Percentiles rank a stretch among this genome's conserved stretches.
Conservation (phyloP, 2,113 vertebrate genomes). For the Actenoides lindsayi region DNA sequence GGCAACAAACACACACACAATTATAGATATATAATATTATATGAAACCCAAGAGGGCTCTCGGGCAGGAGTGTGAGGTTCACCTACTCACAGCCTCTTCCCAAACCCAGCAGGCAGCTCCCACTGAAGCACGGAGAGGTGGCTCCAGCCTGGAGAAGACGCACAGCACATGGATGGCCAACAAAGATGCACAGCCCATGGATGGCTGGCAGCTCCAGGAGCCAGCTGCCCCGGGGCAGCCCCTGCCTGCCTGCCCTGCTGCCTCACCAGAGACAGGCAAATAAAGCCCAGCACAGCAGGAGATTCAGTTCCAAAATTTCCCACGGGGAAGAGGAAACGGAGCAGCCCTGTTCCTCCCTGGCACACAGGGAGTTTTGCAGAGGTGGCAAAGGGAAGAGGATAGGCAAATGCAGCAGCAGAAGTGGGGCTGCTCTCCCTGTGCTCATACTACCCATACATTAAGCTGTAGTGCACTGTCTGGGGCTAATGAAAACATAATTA, state of each 20-base stretch:
- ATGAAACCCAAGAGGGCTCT: constrained; percentile 9
- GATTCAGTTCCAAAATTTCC: neutral
- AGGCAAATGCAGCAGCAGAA: neutral
- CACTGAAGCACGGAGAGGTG: rapidly evolving
- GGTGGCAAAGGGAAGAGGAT: neutral
- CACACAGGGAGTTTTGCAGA: neutral
- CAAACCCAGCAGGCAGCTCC: neutral
- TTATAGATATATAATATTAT: constrained; percentile 59
- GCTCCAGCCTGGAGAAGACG: neutral
- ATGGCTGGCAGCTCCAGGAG: rapidly evolving
- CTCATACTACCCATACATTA: neutral
- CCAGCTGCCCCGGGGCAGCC: neutral
- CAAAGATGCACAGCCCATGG: neutral
- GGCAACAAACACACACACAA: constrained; percentile 58
- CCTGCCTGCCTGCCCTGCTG: neutral
- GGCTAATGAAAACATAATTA: constrained; percentile 69
- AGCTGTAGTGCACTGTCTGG: constrained; percentile 54
- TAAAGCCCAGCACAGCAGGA: rapidly evolving
- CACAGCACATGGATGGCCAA: neutral
- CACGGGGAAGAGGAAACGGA: neutral
- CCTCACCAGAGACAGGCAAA: neutral
- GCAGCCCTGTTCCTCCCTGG: neutral
- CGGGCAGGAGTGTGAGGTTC: neutral
- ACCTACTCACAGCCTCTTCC: neutral
- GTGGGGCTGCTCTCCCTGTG: neutral